Evolutionary conservation across 2,888 invertebrate genomes (phyloP).

Genomic region (Drosophila ezoana): DNA sequence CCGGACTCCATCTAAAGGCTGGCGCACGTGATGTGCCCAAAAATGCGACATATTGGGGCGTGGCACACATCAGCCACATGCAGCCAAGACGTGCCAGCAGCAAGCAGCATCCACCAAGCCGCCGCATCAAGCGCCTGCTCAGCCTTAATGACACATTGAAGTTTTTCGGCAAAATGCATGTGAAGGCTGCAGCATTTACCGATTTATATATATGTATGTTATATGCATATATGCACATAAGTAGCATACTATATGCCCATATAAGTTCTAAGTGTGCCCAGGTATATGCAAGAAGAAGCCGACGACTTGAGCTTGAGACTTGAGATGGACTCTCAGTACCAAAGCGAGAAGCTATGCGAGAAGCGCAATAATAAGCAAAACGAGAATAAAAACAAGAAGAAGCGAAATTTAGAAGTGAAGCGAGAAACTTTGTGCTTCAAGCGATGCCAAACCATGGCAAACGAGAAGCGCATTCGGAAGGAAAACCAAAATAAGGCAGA

Average conservation of each 20-base stretch:
- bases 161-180: slow-evolving; percentile 43
- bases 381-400: neutral
- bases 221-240: neutral
- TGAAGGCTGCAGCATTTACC: slow-evolving; percentile 24
- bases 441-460: neutral
- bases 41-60: slow-evolving; percentile 58
- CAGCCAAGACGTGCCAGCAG: slow-evolving; percentile 61
- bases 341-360: no score
- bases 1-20: slow-evolving; percentile 41
- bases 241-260: neutral
- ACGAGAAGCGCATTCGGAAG: neutral
- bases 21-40: slow-evolving; percentile 56
- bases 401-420: neutral
- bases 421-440: no score
- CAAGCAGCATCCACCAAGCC: slow-evolving; percentile 14
- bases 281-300: slow-evolving; percentile 3
- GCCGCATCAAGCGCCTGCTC: slow-evolving; percentile 48
- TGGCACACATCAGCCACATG: slow-evolving; percentile 56
- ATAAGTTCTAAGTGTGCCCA: slow-evolving; percentile 1
- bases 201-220: neutral
- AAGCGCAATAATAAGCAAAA: neutral
- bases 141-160: slow-evolving; percentile 67
- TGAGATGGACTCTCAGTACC: neutral
- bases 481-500: neutral
- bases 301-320: neutral